Conservation (phyloP, 1,140 invertebrate genomes). For the Gonatopus flavifemur region DNA sequence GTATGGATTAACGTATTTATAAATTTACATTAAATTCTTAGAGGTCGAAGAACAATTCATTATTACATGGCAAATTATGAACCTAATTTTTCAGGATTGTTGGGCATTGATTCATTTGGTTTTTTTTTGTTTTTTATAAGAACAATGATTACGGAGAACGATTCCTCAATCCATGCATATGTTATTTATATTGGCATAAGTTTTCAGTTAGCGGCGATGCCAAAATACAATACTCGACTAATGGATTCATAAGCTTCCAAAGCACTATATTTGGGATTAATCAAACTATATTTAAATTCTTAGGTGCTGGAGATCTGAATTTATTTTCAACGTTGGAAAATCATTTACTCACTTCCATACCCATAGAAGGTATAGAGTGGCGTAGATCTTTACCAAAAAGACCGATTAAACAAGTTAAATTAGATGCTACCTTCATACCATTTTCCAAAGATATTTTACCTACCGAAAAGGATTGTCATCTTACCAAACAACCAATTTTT, state of each 20-base stretch:
- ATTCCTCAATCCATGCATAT: no score
- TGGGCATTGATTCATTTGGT: neutral
- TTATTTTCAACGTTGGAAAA: constrained; percentile 83
- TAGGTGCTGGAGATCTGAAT: constrained; percentile 86
- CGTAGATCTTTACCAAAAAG: constrained; percentile 80
- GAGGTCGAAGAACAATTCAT: no score
- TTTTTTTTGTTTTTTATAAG: neutral
- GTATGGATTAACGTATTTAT: no score
- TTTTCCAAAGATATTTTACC: constrained; percentile 73
- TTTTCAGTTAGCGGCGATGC: no score
- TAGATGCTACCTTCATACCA: constrained; percentile 83
- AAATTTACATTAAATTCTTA: no score
- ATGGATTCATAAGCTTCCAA: no score
- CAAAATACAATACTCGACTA: no score
- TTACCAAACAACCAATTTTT: constrained; percentile 85
- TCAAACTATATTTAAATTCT: no score
- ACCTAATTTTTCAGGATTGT: no score
- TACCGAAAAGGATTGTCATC: constrained; percentile 70
- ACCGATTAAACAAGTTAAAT: constrained; percentile 78
- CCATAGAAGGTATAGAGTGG: constrained; percentile 87
- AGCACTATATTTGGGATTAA: no score
- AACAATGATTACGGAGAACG: no score
- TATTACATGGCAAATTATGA: no score
- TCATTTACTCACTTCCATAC: constrained; percentile 75
- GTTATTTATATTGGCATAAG: constrained; percentile 11